Evolutionary conservation across 2,113 vertebrate genomes (phyloP).

Genomic region (Phycodurus eques): DNA sequence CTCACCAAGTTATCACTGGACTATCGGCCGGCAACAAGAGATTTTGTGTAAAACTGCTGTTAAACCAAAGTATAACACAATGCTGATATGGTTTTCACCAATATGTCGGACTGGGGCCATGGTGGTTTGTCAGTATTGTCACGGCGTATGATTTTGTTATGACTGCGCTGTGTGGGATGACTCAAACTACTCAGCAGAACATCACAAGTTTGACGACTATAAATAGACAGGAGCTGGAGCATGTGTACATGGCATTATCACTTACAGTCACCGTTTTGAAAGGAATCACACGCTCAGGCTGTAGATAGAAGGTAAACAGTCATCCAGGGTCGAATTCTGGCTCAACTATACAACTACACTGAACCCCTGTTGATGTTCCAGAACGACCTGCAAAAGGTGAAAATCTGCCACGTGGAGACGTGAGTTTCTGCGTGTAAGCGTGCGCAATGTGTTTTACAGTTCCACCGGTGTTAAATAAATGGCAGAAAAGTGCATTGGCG

Average conservation of each 20-base stretch:
- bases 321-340: neutral
- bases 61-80: neutral
- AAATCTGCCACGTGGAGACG: neutral
- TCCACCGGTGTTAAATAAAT: too few relatives aligned
- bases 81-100: constrained; percentile 9
- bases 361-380: too few relatives aligned
- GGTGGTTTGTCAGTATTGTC: constrained; percentile 9
- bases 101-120: constrained; percentile 14
- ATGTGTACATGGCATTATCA: constrained; percentile 36
- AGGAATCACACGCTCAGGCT: constrained; percentile 6
- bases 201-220: constrained; percentile 53
- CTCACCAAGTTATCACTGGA: too few relatives aligned
- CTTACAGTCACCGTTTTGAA: constrained; percentile 10
- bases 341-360: neutral
- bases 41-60: neutral
- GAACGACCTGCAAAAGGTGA: too few relatives aligned
- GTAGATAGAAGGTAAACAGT: constrained; percentile 3
- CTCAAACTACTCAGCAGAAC: constrained; percentile 61
- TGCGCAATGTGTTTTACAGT: too few relatives aligned
- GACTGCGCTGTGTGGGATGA: constrained; percentile 38
- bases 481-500: too few relatives aligned
- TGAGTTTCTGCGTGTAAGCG: too few relatives aligned
- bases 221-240: constrained; percentile 55
- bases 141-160: constrained; percentile 46
- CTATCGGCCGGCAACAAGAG: neutral